These are phyloP conservation scores for Chrysodeixis includens DNA, from an alignment of 2,888 invertebrate species.

Conservation along the genomic window DNA sequence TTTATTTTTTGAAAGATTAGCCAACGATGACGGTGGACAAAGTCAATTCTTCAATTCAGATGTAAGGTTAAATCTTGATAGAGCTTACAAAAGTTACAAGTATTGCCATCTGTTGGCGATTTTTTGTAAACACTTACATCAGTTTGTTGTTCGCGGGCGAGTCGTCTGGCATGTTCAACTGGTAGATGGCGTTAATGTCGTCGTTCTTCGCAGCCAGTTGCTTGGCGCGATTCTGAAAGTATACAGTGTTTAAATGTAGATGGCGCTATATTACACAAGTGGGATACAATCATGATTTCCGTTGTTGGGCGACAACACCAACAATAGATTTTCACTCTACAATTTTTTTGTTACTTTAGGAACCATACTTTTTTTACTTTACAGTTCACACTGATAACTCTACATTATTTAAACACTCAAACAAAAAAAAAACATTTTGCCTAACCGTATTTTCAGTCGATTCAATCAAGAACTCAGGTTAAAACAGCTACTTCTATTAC, in stretches of 20 bases:
- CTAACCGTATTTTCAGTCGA: too few relatives aligned
- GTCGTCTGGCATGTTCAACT: constrained; percentile 68
- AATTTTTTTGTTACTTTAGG: too few relatives aligned
- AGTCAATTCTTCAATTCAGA: background rate
- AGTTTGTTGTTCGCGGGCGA: constrained; percentile 64
- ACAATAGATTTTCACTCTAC: too few relatives aligned
- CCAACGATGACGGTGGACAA: background rate
- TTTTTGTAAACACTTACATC: constrained; percentile 63
- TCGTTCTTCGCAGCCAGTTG: constrained; percentile 64
- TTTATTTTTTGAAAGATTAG: too few relatives aligned
- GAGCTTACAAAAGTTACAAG: constrained; percentile 5
- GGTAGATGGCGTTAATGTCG: constrained; percentile 78
- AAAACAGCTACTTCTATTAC: too few relatives aligned
- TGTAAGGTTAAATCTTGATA: background rate
- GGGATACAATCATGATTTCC: too few relatives aligned
- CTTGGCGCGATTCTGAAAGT: constrained; percentile 73
- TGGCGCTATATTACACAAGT: constrained; percentile 56
- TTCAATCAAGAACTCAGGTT: too few relatives aligned
- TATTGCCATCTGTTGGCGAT: constrained; percentile 57
- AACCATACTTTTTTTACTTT: too few relatives aligned
- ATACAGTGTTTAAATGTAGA: constrained; percentile 51
- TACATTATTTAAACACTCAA: too few relatives aligned
- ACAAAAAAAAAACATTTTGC: too few relatives aligned
- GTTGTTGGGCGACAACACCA: too few relatives aligned
- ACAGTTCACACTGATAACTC: too few relatives aligned